Conservation (phyloP, 2,113 vertebrate genomes). For the Bostrychus sinensis region DNA sequence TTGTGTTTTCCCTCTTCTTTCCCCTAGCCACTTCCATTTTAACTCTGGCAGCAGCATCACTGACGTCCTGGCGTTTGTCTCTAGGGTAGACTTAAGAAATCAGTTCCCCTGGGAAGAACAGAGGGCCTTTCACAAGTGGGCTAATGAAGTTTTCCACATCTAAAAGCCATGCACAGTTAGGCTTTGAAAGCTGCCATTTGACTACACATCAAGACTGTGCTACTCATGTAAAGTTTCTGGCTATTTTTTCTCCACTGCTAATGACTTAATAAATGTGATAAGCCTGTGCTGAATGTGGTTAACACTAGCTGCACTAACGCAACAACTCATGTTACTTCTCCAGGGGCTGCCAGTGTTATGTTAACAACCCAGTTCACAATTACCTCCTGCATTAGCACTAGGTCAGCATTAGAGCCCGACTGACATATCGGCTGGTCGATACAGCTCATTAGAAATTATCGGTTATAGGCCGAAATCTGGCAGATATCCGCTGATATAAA, state of each 20-base stretch:
- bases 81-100: conserved; percentile 40
- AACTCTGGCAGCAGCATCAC: conserved; percentile 56
- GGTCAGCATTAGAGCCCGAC: conserved; percentile 9
- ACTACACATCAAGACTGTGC: conserved; percentile 20
- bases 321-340: conserved; percentile 36
- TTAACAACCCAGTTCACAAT: conserved; percentile 39
- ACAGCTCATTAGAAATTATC: too few relatives aligned
- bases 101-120: conserved; percentile 38
- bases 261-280: conserved; percentile 16
- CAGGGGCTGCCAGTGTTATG: conserved; percentile 26
- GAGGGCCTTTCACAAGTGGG: conserved; percentile 52
- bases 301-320: conserved; percentile 14
- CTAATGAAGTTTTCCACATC: conserved; percentile 54
- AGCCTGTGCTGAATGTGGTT: conserved; percentile 20
- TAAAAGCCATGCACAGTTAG: conserved; percentile 27
- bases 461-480: too few relatives aligned
- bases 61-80: conserved; percentile 54
- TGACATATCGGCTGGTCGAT: too few relatives aligned
- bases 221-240: conserved; percentile 6
- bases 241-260: background rate
- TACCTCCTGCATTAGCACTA: conserved; percentile 11
- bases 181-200: conserved; percentile 45
- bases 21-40: conserved; percentile 72
- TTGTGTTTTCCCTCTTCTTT: conserved; percentile 67
- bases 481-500: too few relatives aligned